Evolutionary conservation across 2,888 invertebrate genomes (phyloP).

Genomic region (Ophion ellenae): DNA sequence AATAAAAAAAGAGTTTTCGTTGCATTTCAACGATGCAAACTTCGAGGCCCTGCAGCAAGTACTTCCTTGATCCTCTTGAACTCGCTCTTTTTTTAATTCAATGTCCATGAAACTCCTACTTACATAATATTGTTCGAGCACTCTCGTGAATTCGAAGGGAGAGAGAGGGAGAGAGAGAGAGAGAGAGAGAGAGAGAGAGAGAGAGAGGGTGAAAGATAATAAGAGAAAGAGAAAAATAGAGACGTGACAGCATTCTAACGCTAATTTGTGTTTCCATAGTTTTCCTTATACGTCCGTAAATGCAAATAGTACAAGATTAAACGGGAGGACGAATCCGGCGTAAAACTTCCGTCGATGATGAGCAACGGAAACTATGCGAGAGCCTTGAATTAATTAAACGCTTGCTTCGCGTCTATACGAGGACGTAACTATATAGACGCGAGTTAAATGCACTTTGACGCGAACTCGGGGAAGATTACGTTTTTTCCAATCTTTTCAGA

Average conservation of each 20-base stretch:
- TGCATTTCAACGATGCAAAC: too few relatives aligned
- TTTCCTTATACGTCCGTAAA: neutral
- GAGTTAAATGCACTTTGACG: slow-evolving; percentile 57
- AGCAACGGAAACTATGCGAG: slow-evolving; percentile 42
- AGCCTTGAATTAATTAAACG: slow-evolving; percentile 59
- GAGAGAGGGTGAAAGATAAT: too few relatives aligned
- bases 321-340: slow-evolving; percentile 12
- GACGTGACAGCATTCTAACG: neutral
- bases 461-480: neutral
- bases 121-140: neutral
- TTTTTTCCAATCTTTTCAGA: slow-evolving; percentile 16
- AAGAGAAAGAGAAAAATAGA: neutral
- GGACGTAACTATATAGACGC: slow-evolving; percentile 34
- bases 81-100: neutral
- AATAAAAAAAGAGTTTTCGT: neutral
- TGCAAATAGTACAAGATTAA: neutral
- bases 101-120: neutral
- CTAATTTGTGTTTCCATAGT: neutral
- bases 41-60: neutral
- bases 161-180: neutral
- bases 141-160: neutral
- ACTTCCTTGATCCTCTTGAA: neutral
- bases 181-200: neutral
- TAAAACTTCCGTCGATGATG: slow-evolving; percentile 44
- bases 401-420: neutral